Percentiles rank a stretch among this genome's conserved stretches.
Evolutionary conservation across 2,888 invertebrate species (phyloP).

Genomic region (Pyrgus malvae): DNA sequence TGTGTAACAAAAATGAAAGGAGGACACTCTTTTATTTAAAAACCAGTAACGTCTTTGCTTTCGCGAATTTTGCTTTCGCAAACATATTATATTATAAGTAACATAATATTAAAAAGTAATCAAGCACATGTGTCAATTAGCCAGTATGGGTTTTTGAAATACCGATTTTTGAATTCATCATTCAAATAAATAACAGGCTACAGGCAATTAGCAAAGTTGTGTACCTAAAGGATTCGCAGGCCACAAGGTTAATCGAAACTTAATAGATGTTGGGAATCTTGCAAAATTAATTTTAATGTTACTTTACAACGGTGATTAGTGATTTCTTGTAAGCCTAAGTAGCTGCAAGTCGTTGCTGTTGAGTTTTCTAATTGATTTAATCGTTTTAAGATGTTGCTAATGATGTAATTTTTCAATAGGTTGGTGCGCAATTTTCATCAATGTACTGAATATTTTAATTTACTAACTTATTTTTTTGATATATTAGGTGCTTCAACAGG

Average conservation of each 20-base stretch:
- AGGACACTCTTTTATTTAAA: no score
- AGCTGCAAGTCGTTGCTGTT: no score
- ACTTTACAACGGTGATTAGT: neutral
- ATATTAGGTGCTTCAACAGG: no score
- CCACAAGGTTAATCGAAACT: slow-evolving; percentile 16
- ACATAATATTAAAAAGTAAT: slow-evolving; percentile 23
- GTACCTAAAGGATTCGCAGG: neutral
- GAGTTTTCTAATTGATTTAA: no score
- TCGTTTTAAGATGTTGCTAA: no score
- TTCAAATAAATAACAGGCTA: slow-evolving; percentile 11
- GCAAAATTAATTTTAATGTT: slow-evolving; percentile 7
- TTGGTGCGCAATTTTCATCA: no score
- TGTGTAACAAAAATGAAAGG: no score
- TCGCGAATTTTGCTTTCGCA: neutral
- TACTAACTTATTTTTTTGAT: no score
- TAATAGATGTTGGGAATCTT: slow-evolving; percentile 19
- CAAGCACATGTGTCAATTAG: slow-evolving; percentile 14
- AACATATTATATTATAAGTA: no score
- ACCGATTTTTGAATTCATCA: slow-evolving; percentile 2
- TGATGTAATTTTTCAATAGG: no score
- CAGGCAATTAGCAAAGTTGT: slow-evolving; percentile 13
- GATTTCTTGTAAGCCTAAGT: neutral
- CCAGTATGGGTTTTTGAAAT: neutral
- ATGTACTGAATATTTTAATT: no score
- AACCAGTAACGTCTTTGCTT: no score